Evolutionary conservation across 2,113 vertebrate genomes (phyloP).

Genomic region (Rattus rattus): DNA sequence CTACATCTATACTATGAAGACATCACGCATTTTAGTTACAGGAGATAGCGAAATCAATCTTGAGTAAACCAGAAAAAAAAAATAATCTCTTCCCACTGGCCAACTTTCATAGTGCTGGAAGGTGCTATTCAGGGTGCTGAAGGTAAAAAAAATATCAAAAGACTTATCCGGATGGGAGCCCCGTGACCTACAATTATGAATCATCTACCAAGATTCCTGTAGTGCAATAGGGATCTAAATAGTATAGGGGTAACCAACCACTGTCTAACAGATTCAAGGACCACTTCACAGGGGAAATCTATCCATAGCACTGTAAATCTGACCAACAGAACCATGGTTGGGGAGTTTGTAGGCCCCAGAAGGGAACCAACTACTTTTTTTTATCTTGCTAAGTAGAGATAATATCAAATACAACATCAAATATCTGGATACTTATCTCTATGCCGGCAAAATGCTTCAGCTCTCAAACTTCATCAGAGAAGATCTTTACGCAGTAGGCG

Average conservation of each 20-base stretch:
- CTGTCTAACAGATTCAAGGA: not conserved
- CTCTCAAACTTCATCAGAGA: not conserved
- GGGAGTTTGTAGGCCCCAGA: not conserved
- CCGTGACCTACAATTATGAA: not conserved
- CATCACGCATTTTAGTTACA: not conserved
- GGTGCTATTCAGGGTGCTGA: not conserved
- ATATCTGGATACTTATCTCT: not conserved
- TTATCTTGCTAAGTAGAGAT: not conserved
- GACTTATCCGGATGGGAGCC: too few species aligned
- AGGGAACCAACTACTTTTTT: not conserved
- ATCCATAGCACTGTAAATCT: not conserved
- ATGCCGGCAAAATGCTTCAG: too few species aligned
- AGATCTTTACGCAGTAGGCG: not conserved
- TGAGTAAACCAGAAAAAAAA: not conserved
- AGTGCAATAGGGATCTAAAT: not conserved
- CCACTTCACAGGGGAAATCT: not conserved
- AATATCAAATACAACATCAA: not conserved
- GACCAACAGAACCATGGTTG: not conserved
- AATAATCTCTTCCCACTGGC: not conserved
- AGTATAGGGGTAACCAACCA: not conserved
- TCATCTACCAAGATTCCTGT: not conserved
- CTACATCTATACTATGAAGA: not conserved
- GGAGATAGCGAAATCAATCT: not conserved
- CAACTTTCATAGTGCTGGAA: not conserved
- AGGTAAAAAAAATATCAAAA: not conserved